Evolutionary conservation across 2,888 invertebrate species (phyloP), one percentile per base, ranked within the genome.

Genomic region (Vannuccia rotundouncinata): DNA sequence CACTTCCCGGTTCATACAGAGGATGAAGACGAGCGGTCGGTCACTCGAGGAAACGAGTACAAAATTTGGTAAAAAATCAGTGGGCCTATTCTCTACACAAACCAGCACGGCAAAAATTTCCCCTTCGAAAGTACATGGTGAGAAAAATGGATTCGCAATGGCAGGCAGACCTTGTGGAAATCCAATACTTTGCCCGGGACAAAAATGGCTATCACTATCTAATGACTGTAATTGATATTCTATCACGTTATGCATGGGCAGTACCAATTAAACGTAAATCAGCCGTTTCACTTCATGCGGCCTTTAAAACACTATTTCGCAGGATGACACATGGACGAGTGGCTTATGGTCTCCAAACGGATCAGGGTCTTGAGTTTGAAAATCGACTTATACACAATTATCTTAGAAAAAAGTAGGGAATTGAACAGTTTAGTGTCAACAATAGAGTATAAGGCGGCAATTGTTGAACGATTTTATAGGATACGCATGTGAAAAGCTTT

Each of bases 351-450:
- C 2, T 66, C 25, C 22, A 22, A 66, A 66, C 45, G 17, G 17
- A 45, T 17, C 45, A 45, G 45, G 45, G 45, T 45, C 45, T 45
- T 45, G 45, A 45, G 45, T 45, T 45, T 45, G 45, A 45, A 45
- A 66, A 66, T 66, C 5, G 66, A 22, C 66, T 66, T 66, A 22
- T 66, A 27, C 66, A 17, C 45, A 45, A 45, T 45, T 45, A 45
- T 45, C 45, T 45, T 45, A 5, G 66, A 66, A 27, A 66, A 66
- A 22, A 66, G 66, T 66, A 22, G 13, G 66, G 22, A 5, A 66
- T 66, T 66, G 66, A 66, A 66, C 66, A 66, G 66, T 66, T 66
- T 66, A 66, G 66, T 66, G 66, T 66, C 22, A 66, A 66, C 10
- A 66, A 13, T 27, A 22, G 66, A 66, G 66, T 66, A 66, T 66